Percentiles rank a stretch among this genome's conserved stretches.
Evolutionary conservation across 2,888 invertebrate genomes (phyloP).

Genomic region (Octodonta nipae): DNA sequence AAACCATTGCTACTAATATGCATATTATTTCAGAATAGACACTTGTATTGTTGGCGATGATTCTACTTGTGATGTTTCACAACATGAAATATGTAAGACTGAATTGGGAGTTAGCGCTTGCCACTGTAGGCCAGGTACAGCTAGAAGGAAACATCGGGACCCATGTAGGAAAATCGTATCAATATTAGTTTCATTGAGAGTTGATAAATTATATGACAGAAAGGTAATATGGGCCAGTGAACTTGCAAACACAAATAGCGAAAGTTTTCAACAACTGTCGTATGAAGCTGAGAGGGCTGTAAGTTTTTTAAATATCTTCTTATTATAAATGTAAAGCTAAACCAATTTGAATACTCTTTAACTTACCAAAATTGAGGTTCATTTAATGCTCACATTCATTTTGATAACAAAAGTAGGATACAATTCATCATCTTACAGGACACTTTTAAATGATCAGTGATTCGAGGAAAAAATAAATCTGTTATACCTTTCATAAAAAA

Average conservation of each 20-base stretch:
- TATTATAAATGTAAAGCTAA: too few relatives aligned
- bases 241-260: conserved; percentile 61
- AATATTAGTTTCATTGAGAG: conserved; percentile 62
- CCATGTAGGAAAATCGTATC: conserved; percentile 68
- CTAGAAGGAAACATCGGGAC: conserved; percentile 56
- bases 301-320: too few relatives aligned
- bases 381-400: too few relatives aligned
- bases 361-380: too few relatives aligned
- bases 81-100: conserved; percentile 77
- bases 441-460: too few relatives aligned
- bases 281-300: conserved; percentile 81
- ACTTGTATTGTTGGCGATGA: conserved; percentile 90
- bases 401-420: too few relatives aligned
- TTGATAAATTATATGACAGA: conserved; percentile 71
- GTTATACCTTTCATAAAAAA: too few relatives aligned
- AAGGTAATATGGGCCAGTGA: conserved; percentile 66
- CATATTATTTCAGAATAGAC: conserved; percentile 61
- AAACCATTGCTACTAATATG: too few relatives aligned
- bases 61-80: conserved; percentile 75
- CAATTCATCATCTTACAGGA: too few relatives aligned
- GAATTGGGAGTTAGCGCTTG: conserved; percentile 80
- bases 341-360: too few relatives aligned
- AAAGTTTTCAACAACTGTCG: conserved; percentile 67
- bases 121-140: conserved; percentile 69
- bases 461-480: too few relatives aligned